phyloP scores from a whole-genome alignment of 2,797 vertebrate species.

The Leptodactylus fallax region DNA sequence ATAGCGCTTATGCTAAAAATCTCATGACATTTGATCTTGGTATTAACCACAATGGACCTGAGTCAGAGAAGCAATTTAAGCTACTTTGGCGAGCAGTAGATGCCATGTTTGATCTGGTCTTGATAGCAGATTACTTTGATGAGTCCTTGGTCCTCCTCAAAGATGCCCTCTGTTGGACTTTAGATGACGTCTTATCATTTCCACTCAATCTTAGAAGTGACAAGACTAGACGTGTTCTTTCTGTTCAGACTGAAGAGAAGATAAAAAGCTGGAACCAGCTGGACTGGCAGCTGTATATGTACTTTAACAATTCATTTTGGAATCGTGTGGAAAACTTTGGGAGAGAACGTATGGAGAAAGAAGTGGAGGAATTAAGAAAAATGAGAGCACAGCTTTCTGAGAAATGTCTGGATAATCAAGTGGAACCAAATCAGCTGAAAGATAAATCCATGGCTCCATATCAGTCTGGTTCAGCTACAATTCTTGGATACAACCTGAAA shows the following conservation, averaged over 20 bases:
- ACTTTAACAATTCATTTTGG: slow-evolving; percentile 87
- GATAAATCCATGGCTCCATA: slow-evolving; percentile 76
- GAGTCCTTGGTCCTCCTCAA: slow-evolving; percentile 86
- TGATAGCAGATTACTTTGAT: slow-evolving; percentile 85
- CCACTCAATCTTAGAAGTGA: slow-evolving; percentile 79
- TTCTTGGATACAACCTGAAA: slow-evolving; percentile 85
- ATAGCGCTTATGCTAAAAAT: slow-evolving; percentile 81
- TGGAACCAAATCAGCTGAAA: slow-evolving; percentile 74
- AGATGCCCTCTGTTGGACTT: slow-evolving; percentile 82
- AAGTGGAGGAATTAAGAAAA: slow-evolving; percentile 72
- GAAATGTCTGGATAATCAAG: slow-evolving; percentile 75
- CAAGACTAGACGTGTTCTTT: slow-evolving; percentile 68
- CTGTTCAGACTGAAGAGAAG: slow-evolving; percentile 67
- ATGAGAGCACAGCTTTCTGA: slow-evolving; percentile 69
- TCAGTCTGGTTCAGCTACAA: slow-evolving; percentile 79
- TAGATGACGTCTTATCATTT: slow-evolving; percentile 83
- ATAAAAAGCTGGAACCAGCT: slow-evolving; percentile 82
- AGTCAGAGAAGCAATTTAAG: slow-evolving; percentile 64
- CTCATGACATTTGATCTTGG: slow-evolving; percentile 85
- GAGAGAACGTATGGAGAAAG: slow-evolving; percentile 71
- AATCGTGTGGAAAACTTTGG: slow-evolving; percentile 76
- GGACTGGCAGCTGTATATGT: slow-evolving; percentile 83
- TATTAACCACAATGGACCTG: slow-evolving; percentile 72
- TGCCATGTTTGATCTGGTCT: slow-evolving; percentile 78
- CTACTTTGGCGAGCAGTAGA: slow-evolving; percentile 75